Evolutionary conservation across 2,797 vertebrate species (phyloP), one percentile per base, ranked within the genome.

Genomic region (Knipowitschia caucasica): DNA sequence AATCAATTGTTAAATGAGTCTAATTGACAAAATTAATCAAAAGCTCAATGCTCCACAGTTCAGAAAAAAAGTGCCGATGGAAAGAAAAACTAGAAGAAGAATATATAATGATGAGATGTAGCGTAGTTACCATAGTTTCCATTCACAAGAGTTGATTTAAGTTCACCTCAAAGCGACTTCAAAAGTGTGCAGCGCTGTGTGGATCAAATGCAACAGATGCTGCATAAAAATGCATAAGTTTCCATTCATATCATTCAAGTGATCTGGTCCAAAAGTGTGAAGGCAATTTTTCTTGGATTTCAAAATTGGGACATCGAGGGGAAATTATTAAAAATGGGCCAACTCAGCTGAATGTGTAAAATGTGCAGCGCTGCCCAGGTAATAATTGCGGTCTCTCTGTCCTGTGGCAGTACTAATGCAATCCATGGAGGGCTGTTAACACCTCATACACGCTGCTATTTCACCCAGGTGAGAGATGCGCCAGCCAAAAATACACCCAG

Each of bases 351-450:
- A 50, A 70, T 61, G 50, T 53, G 53, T 69, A 55, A 36, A 73
- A 72, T 73, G 71, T 47, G 62, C 51, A 44, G 46, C 34, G 71
- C 62, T 63, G 29, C 66, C 62, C 31, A 14, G 69, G 67, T 81
- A 71, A 83, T 81, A 76, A 84, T 83, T 75, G 78, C 58, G 49
- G 59, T 71, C 59, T 69, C 59, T 27, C 70, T 62, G 64, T 77
- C 82, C 69, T 71, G 67, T 62, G 73, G 81, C 64, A 69, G 71
- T 56, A 66, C 59, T 68, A 64, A 75, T 56, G 68, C 34, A 60
- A 52, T 77, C 75, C 24, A 1, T 56, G 53, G 69, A 75, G 78
- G 60, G 73, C 72, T 63, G 80, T 80, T 84, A 78, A 60, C 55
- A 56, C 40, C 49, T 77, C 79, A 81, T 81, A 79, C 75, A 69